phyloP scores from a whole-genome alignment of 2,888 invertebrate species.

The Melieria crassipennis region DNA sequence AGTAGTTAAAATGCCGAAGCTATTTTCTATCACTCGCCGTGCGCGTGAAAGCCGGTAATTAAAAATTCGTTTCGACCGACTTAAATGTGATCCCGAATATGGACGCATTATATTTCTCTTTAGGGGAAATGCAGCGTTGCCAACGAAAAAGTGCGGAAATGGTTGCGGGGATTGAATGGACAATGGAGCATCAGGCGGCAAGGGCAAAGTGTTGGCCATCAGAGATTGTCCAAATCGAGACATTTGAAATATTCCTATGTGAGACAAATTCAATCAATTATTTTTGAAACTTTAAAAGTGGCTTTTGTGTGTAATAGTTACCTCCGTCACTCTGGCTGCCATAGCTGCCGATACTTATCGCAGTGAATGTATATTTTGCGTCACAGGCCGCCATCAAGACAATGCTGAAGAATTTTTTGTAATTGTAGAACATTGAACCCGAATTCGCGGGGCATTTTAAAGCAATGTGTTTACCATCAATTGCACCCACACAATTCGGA shows the following conservation, averaged over 20 bases:
- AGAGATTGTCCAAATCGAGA: not conserved
- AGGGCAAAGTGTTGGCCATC: not conserved
- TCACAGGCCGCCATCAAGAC: conserved; percentile 32
- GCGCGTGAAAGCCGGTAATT: not conserved
- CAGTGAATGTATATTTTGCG: conserved; percentile 26
- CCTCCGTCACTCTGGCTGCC: conserved; percentile 19
- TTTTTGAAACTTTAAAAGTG: too few relatives aligned
- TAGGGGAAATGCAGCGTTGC: not conserved
- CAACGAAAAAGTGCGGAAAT: not conserved
- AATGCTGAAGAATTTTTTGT: conserved; percentile 10
- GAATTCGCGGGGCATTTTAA: conserved; percentile 10
- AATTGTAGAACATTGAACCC: not conserved
- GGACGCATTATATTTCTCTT: conserved; percentile 4
- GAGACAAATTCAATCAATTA: not conserved
- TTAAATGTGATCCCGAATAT: conserved; percentile 1
- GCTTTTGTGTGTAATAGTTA: not conserved
- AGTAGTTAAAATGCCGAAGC: conserved; percentile 8
- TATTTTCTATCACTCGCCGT: conserved; percentile 13
- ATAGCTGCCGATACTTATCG: conserved; percentile 20
- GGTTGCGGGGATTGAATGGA: not conserved
- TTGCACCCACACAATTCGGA: conserved; percentile 27
- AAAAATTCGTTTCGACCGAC: conserved; percentile 1
- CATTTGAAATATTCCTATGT: not conserved
- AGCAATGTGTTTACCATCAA: conserved; percentile 23
- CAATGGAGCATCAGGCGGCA: too few relatives aligned